These are phyloP conservation scores for Drosophila emarginata DNA, from an alignment of 2,888 invertebrate species.

Conservation along the genomic window DNA sequence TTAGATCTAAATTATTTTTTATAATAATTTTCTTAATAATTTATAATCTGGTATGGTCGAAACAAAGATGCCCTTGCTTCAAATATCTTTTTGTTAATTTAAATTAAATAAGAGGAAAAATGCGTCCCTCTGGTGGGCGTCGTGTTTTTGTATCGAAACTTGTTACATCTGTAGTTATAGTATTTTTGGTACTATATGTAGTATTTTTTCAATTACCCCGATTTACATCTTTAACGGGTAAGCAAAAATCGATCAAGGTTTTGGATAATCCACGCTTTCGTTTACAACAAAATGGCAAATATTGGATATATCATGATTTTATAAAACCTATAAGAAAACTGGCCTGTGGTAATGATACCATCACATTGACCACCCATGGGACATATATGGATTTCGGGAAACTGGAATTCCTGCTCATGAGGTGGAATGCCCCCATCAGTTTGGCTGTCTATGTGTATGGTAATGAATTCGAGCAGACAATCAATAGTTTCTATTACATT, in stretches of 20 bases:
- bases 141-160: slow-evolving; percentile 8
- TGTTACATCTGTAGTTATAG: neutral
- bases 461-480: slow-evolving; percentile 17
- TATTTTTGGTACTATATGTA: neutral
- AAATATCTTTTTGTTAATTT: too few species aligned
- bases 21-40: too few species aligned
- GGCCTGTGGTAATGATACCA: slow-evolving; percentile 19
- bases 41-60: too few species aligned
- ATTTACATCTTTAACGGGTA: neutral
- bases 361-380: slow-evolving; percentile 47
- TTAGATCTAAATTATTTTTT: too few species aligned
- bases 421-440: slow-evolving; percentile 47
- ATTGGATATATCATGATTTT: slow-evolving; percentile 47
- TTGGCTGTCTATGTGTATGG: slow-evolving; percentile 39
- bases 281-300: slow-evolving; percentile 48
- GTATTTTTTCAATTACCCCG: neutral
- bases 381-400: slow-evolving; percentile 34
- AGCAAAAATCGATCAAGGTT: neutral
- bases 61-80: too few species aligned
- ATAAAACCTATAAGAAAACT: neutral
- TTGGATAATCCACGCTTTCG: slow-evolving; percentile 9
- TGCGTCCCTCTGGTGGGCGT: slow-evolving; percentile 11
- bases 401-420: slow-evolving; percentile 29
- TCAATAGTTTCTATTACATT: slow-evolving; percentile 23
- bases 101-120: neutral